phyloP scores from a whole-genome alignment of 2,797 vertebrate genomes.

The Scleropages formosus region DNA sequence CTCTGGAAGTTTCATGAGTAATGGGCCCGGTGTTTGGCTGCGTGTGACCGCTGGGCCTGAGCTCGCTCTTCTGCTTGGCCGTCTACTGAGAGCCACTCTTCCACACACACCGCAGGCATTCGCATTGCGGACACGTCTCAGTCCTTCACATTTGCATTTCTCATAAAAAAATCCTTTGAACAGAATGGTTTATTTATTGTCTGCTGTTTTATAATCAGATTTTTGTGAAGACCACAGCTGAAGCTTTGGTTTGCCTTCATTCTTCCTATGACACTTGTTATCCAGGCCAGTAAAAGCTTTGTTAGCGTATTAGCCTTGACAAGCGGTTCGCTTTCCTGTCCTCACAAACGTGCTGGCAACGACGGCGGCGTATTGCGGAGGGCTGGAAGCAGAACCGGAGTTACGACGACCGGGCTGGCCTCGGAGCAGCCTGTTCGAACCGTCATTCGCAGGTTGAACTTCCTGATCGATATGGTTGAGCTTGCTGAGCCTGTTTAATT shows the following conservation, averaged over 20 bases:
- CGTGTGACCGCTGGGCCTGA: constrained; percentile 22
- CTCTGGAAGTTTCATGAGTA: constrained; percentile 70
- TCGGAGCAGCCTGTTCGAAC: not conserved
- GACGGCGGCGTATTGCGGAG: not conserved
- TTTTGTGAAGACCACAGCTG: constrained; percentile 66
- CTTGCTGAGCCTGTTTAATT: constrained; percentile 32
- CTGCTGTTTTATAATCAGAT: constrained; percentile 68
- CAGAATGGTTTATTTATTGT: constrained; percentile 77
- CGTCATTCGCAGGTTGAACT: constrained; percentile 19
- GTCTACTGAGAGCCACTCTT: constrained; percentile 58
- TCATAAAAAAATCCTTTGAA: constrained; percentile 72
- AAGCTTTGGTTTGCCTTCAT: constrained; percentile 66
- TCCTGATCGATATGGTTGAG: constrained; percentile 32
- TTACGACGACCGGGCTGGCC: not conserved
- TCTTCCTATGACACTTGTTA: constrained; percentile 71
- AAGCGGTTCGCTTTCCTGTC: not conserved
- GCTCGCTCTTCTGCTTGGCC: constrained; percentile 26
- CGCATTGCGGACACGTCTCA: constrained; percentile 60
- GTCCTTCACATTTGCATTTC: constrained; percentile 66
- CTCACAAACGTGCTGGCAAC: not conserved
- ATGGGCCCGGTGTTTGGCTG: constrained; percentile 59
- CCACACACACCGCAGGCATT: constrained; percentile 48
- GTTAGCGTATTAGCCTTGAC: constrained; percentile 64
- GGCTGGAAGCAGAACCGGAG: not conserved
- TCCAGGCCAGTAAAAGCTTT: constrained; percentile 70